These are phyloP conservation scores for Zygaena filipendulae DNA, from an alignment of 2,888 invertebrate genomes.

Conservation along the genomic window DNA sequence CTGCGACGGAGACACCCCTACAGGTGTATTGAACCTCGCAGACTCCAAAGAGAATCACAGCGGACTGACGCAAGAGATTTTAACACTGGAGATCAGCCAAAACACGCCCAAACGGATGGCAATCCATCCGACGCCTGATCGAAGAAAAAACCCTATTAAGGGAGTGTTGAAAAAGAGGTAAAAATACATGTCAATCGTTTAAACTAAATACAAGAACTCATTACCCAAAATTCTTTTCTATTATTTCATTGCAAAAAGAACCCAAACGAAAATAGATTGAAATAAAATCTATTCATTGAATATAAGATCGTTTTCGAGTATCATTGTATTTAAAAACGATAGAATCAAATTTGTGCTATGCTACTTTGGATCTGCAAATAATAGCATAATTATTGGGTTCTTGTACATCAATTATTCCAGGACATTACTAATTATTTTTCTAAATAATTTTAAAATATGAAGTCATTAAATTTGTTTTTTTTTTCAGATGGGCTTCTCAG, in stretches of 20 bases:
- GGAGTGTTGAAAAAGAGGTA: slow-evolving; percentile 72
- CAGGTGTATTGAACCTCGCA: slow-evolving; percentile 44
- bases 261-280: too few species aligned
- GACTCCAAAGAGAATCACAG: slow-evolving; percentile 64
- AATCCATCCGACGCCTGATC: slow-evolving; percentile 57
- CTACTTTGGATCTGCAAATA: too few species aligned
- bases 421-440: too few species aligned
- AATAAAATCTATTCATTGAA: too few species aligned
- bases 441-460: not conserved
- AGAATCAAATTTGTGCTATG: too few species aligned
- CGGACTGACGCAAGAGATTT: slow-evolving; percentile 77
- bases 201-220: too few species aligned
- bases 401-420: too few species aligned
- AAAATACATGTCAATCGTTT: too few species aligned
- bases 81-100: slow-evolving; percentile 75
- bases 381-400: too few species aligned
- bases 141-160: slow-evolving; percentile 61
- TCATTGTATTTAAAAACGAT: too few species aligned
- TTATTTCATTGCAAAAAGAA: too few species aligned
- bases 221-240: not conserved
- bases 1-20: slow-evolving; percentile 52
- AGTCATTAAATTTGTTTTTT: slow-evolving; percentile 1
- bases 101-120: slow-evolving; percentile 74
- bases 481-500: slow-evolving; percentile 66
- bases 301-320: not conserved